Conservation (phyloP, 2,797 vertebrate species). For the Argyrosomus regius region DNA sequence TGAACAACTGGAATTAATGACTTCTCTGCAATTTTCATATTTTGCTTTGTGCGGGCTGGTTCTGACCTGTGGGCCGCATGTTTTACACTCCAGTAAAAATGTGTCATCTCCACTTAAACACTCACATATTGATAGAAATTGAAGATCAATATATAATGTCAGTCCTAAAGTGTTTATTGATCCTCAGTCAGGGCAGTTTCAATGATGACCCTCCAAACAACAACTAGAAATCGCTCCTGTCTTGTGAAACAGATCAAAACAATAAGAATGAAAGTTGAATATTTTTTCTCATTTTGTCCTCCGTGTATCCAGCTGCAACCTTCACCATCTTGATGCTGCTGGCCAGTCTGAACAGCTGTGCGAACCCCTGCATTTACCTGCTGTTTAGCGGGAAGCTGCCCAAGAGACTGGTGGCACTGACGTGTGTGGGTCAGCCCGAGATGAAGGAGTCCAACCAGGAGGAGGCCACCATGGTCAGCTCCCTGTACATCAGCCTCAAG, state of each 20-base stretch:
- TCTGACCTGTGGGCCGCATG: no score
- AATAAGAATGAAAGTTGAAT: background rate
- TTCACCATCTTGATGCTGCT: constrained; percentile 87
- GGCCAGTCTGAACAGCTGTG: constrained; percentile 86
- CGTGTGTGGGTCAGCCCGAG: constrained; percentile 57
- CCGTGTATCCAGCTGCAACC: constrained; percentile 73
- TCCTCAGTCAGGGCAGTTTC: background rate
- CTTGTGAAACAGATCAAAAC: background rate
- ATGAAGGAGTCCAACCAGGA: constrained; percentile 76
- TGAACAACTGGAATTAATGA: no score
- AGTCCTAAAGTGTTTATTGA: background rate
- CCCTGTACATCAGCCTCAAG: constrained; percentile 81
- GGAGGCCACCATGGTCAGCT: constrained; percentile 80
- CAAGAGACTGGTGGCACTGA: constrained; percentile 50
- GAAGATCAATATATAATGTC: background rate
- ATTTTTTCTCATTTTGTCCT: background rate
- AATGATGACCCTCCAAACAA: background rate
- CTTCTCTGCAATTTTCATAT: no score
- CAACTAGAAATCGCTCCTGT: background rate
- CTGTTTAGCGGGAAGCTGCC: constrained; percentile 80
- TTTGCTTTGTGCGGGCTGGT: no score
- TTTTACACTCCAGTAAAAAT: background rate
- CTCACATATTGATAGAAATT: background rate
- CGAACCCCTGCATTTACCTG: constrained; percentile 86
- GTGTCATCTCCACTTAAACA: background rate